phyloP scores from a whole-genome alignment of 2,888 invertebrate species.

The Exephanes ischioxanthus region DNA sequence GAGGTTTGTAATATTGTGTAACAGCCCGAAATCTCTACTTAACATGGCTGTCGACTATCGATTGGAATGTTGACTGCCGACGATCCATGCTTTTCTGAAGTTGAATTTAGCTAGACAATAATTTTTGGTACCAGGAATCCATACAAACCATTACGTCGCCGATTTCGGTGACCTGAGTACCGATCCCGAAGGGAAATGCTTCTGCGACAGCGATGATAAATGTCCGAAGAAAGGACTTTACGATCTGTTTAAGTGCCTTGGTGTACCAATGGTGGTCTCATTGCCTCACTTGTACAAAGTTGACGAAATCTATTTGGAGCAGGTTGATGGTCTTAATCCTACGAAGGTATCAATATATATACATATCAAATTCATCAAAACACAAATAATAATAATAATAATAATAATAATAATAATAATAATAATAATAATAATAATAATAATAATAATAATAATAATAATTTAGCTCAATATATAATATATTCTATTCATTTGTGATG shows the following conservation, averaged over 20 bases:
- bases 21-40: too few relatives aligned
- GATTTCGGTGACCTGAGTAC: constrained; percentile 90
- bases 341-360: constrained; percentile 67
- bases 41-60: too few relatives aligned
- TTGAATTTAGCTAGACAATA: neutral
- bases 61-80: too few relatives aligned
- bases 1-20: constrained; percentile 68
- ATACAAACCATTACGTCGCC: constrained; percentile 89
- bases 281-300: constrained; percentile 92
- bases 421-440: neutral
- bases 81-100: neutral
- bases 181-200: constrained; percentile 86
- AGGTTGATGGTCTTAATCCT: constrained; percentile 80
- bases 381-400: neutral
- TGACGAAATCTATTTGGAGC: constrained; percentile 85
- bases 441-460: neutral
- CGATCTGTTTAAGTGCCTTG: constrained; percentile 89
- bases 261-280: constrained; percentile 91
- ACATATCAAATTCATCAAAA: neutral
- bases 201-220: constrained; percentile 86
- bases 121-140: constrained; percentile 86
- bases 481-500: neutral
- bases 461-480: neutral
- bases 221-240: constrained; percentile 92
- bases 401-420: neutral